phyloP scores from a whole-genome alignment of 2,888 invertebrate genomes.

The Anthophora plumipes region DNA sequence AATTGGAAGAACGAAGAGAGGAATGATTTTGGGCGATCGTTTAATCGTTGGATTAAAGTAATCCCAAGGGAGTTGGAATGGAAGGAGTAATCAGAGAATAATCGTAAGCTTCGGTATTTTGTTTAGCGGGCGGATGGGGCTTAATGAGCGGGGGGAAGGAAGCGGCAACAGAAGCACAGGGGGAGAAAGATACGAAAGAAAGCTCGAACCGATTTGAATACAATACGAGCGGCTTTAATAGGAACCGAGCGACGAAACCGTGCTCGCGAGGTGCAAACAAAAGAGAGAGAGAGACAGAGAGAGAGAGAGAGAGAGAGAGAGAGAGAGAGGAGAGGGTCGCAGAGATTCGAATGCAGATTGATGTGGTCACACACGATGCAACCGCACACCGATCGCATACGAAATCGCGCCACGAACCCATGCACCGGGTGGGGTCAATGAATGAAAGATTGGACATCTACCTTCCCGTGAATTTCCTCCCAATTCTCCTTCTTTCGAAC shows the following conservation, averaged over 20 bases:
- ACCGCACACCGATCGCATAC: slow-evolving; percentile 80
- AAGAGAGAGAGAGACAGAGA: slow-evolving; percentile 68
- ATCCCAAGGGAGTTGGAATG: no score
- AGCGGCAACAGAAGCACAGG: background rate
- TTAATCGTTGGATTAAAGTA: no score
- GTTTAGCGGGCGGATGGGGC: slow-evolving; percentile 34
- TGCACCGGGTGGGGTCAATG: slow-evolving; percentile 69
- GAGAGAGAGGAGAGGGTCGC: slow-evolving; percentile 46
- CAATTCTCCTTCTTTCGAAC: background rate
- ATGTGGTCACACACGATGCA: slow-evolving; percentile 84
- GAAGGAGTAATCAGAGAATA: no score
- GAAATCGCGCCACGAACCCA: slow-evolving; percentile 66
- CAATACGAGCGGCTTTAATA: slow-evolving; percentile 80
- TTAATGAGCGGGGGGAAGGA: slow-evolving; percentile 40
- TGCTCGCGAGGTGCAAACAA: slow-evolving; percentile 80
- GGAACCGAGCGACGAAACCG: slow-evolving; percentile 73
- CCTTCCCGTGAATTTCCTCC: slow-evolving; percentile 55
- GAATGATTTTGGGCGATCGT: no score
- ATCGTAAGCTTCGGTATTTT: slow-evolving; percentile 28
- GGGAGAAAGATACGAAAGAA: slow-evolving; percentile 33
- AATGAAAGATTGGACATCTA: slow-evolving; percentile 67
- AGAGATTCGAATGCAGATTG: slow-evolving; percentile 81
- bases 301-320: slow-evolving; percentile 53
- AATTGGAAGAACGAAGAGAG: no score
- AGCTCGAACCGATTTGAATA: slow-evolving; percentile 81